These are phyloP conservation scores for Drosophila erecta DNA, from an alignment of 1,140 invertebrate genomes.

Conservation along the genomic window DNA sequence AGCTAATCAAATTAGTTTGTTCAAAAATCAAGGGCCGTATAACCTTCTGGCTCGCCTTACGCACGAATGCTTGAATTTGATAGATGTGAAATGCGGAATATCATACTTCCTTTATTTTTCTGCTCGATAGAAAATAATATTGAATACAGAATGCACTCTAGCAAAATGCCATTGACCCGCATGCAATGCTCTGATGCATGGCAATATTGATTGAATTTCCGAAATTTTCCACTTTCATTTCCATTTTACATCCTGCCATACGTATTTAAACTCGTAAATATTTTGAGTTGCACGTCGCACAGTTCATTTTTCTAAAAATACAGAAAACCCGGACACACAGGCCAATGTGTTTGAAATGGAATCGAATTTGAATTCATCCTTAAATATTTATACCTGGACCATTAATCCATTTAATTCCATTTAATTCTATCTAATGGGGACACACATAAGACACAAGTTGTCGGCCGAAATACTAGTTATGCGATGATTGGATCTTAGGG, in stretches of 20 bases:
- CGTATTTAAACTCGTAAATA: slow-evolving; percentile 52
- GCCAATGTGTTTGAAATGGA: slow-evolving; percentile 29
- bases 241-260: slow-evolving; percentile 3
- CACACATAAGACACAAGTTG: slow-evolving; percentile 25
- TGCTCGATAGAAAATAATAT: slow-evolving; percentile 47
- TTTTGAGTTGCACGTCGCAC: slow-evolving; percentile 20
- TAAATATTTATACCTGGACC: slow-evolving; percentile 1
- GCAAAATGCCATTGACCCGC: slow-evolving; percentile 67
- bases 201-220: slow-evolving; percentile 68
- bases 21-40: slow-evolving; percentile 25
- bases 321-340: slow-evolving; percentile 14
- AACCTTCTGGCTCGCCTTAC: slow-evolving; percentile 52
- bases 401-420: neutral
- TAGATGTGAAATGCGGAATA: slow-evolving; percentile 51
- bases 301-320: slow-evolving; percentile 39
- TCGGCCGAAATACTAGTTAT: slow-evolving; percentile 2
- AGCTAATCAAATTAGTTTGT: slow-evolving; percentile 2
- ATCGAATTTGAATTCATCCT: slow-evolving; percentile 25
- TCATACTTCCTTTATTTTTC: slow-evolving; percentile 10
- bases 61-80: slow-evolving; percentile 66
- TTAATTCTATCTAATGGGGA: neutral
- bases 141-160: slow-evolving; percentile 54
- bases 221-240: slow-evolving; percentile 51
- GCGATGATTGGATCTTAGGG: slow-evolving; percentile 13
- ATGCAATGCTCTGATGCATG: slow-evolving; percentile 54